Conservation (phyloP, 2,797 vertebrate species). For the Poecilia picta region DNA sequence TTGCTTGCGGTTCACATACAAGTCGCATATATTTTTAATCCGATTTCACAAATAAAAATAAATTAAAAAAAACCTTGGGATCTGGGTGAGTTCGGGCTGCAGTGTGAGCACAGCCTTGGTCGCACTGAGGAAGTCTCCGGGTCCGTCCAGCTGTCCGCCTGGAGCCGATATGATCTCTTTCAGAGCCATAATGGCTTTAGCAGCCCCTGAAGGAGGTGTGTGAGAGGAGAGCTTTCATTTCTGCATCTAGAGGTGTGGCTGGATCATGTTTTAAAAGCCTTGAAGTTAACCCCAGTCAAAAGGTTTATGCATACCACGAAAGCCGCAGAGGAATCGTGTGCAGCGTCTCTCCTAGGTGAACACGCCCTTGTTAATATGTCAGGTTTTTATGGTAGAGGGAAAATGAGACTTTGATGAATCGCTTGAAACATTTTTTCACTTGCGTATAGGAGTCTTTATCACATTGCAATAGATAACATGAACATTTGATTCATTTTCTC, state of each 20-base stretch:
- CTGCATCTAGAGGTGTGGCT: constrained; percentile 46
- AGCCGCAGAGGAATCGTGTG: constrained; percentile 67
- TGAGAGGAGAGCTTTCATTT: constrained; percentile 67
- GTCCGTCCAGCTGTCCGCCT: constrained; percentile 67
- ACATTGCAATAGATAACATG: not conserved
- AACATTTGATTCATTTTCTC: not conserved
- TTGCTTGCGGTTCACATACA: too few species aligned
- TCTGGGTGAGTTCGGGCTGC: too few species aligned
- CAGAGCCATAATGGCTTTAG: constrained; percentile 72
- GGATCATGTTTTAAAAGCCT: constrained; percentile 79
- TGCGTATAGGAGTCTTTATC: not conserved
- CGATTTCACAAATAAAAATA: too few species aligned
- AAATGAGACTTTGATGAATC: not conserved
- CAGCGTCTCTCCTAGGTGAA: not conserved
- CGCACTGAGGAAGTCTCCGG: constrained; percentile 35
- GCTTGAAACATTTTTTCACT: not conserved
- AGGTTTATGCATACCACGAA: constrained; percentile 72
- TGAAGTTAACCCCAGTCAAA: constrained; percentile 78
- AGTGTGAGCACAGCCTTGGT: constrained; percentile 19
- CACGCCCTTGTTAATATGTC: not conserved
- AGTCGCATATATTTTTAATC: too few species aligned
- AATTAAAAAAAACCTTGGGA: too few species aligned
- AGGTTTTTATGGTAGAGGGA: not conserved
- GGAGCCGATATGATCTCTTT: constrained; percentile 70
- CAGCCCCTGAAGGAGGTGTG: constrained; percentile 70